These are phyloP conservation scores for Anthophora plumipes DNA, from an alignment of 2,888 invertebrate genomes.

Conservation along the genomic window DNA sequence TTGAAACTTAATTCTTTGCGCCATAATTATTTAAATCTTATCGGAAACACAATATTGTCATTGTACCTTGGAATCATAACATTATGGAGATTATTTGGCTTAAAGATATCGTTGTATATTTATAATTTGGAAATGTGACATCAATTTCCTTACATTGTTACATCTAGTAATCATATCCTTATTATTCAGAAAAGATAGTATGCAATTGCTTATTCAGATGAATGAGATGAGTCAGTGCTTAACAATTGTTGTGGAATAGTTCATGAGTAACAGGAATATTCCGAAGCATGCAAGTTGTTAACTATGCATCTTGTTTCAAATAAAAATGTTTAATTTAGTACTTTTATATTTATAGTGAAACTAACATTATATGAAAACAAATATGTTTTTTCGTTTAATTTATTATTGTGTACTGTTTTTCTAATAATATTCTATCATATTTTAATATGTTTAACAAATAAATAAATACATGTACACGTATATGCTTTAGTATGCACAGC, in stretches of 20 bases:
- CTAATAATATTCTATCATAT: neutral
- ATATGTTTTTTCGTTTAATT: neutral
- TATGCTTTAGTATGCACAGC: constrained; percentile 75
- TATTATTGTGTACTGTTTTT: neutral
- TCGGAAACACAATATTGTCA: constrained; percentile 27
- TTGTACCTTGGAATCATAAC: constrained; percentile 18
- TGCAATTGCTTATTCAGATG: constrained; percentile 34
- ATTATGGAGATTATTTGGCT: constrained; percentile 30
- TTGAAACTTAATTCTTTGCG: neutral
- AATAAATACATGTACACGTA: constrained; percentile 5
- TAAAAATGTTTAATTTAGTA: neutral
- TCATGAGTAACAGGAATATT: constrained; percentile 20
- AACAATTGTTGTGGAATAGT: constrained; percentile 40
- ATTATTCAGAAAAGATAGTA: constrained; percentile 51
- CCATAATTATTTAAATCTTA: constrained; percentile 21
- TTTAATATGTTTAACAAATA: neutral
- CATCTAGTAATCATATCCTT: constrained; percentile 15
- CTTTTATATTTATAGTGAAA: neutral
- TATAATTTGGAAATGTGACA: neutral
- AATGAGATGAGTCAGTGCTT: constrained; percentile 62
- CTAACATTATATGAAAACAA: neutral
- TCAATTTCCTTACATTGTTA: neutral
- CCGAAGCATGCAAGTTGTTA: neutral
- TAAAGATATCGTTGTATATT: neutral
- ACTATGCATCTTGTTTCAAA: neutral